These are phyloP conservation scores for Ambastaia sidthimunki DNA, from an alignment of 2,797 vertebrate species.

Conservation along the genomic window DNA sequence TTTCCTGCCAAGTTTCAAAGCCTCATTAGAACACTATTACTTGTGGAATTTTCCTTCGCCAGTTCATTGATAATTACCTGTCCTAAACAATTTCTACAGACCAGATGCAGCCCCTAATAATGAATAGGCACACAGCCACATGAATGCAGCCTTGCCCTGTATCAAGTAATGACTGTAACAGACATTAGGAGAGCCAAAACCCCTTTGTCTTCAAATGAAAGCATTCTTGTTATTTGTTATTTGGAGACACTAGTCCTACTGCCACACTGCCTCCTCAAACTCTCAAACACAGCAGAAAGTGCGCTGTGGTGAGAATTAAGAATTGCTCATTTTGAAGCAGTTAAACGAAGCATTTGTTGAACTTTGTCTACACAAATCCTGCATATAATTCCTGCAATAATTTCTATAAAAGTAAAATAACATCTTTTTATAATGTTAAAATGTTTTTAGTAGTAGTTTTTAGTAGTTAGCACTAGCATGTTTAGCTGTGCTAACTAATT, in stretches of 20 bases:
- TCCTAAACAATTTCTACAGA: conserved; percentile 48
- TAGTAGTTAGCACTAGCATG: neutral
- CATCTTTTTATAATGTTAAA: too few relatives aligned
- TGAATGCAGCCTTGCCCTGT: conserved; percentile 3
- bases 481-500: neutral
- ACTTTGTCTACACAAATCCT: too few relatives aligned
- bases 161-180: conserved; percentile 4
- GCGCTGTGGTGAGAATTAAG: too few relatives aligned
- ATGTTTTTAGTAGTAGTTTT: neutral
- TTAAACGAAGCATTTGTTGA: neutral
- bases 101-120: conserved; percentile 35
- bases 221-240: neutral
- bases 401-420: too few relatives aligned
- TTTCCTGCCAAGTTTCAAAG: conserved; percentile 50
- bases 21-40: conserved; percentile 63
- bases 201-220: neutral
- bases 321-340: neutral
- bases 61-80: conserved; percentile 55
- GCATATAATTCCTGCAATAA: too few relatives aligned
- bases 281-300: too few relatives aligned
- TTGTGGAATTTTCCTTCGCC: conserved; percentile 50
- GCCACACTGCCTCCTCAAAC: too few relatives aligned
- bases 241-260: too few relatives aligned
- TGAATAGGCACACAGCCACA: conserved; percentile 26
- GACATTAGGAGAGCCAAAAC: neutral